Evolutionary conservation across 2,113 vertebrate genomes (phyloP).

Genomic region (Lepisosteus osseus): DNA sequence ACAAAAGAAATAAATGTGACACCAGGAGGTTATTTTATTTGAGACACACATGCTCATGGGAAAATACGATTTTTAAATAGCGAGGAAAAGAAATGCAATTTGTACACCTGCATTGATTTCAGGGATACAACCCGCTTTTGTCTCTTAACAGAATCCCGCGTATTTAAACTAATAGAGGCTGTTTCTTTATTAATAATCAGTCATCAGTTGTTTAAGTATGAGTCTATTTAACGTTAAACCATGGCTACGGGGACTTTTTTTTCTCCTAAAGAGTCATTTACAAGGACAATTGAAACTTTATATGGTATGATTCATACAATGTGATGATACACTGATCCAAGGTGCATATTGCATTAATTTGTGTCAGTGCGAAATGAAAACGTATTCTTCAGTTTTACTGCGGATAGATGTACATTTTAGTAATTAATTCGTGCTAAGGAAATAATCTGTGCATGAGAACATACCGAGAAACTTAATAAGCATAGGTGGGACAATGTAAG

Average conservation of each 20-base stretch:
- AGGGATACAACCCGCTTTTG: conserved; percentile 25
- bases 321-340: conserved; percentile 47
- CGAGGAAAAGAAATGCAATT: conserved; percentile 41
- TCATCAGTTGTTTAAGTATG: conserved; percentile 32
- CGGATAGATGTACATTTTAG: conserved; percentile 60
- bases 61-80: conserved; percentile 56
- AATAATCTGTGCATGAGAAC: not conserved
- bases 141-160: conserved; percentile 25
- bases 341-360: conserved; percentile 64
- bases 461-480: not conserved
- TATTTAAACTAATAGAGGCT: conserved; percentile 8
- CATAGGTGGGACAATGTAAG: not conserved
- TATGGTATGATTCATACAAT: conserved; percentile 65
- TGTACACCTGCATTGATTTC: conserved; percentile 57
- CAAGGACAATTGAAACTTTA: conserved; percentile 70
- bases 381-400: conserved; percentile 49
- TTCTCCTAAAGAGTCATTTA: conserved; percentile 41
- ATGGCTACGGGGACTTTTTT: conserved; percentile 15
- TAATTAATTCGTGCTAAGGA: conserved; percentile 45
- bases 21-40: conserved; percentile 74
- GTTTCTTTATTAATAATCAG: conserved; percentile 25
- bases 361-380: conserved; percentile 70
- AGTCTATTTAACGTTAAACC: conserved; percentile 36
- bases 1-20: conserved; percentile 72
- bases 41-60: conserved; percentile 54